Evolutionary conservation across 2,888 invertebrate species (phyloP), one percentile per base, ranked within the genome.

Genomic region (Heteromyza rotundicornis): DNA sequence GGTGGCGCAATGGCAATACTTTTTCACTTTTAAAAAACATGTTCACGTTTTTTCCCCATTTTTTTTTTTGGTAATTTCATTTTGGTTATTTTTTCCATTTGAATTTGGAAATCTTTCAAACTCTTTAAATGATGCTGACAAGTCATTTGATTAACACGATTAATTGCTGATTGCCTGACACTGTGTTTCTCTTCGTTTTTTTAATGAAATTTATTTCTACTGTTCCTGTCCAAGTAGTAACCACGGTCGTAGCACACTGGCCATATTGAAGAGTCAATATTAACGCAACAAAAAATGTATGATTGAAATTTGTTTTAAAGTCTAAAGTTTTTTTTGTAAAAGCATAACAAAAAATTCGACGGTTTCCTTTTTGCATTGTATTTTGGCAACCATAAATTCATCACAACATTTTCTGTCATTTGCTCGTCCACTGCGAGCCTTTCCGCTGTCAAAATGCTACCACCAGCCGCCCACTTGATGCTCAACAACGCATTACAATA

Each of bases 131-230:
- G 78, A 77, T 70, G 80, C 78, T 80, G 79, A 80, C 80, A 79
- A 80, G 75, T 73, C 79, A 73, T 77, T 80, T 76, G 76, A 76
- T 80, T 76, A 78, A 78, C 77, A 75, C 79, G 79, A 79, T 79
- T 79, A 79, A 79, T 79, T 77, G 76, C 72, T 73, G 80, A 80
- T 77, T 73, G 70, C 69, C 69, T 67, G 70, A 74, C 70, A 71
- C 70, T 67, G 70, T 71, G 70, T 69, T 69, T 50, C 62, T 55
- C 8, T 1, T 1, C n/a, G 10, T 23, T 52, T 17, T 2, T 20
- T 2, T 50, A 20, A 12, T 17, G 51, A 68, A 64, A 68, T 71
- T 68, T 65, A 69, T 71, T 64, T 59, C n/a, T n/a, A n/a, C n/a
- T n/a, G n/a, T n/a, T n/a, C n/a, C n/a, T n/a, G n/a, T n/a, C n/a